Percentiles rank a stretch among this genome's conserved stretches.
Conservation (phyloP, 2,113 vertebrate genomes). For the Alethe castanea region DNA sequence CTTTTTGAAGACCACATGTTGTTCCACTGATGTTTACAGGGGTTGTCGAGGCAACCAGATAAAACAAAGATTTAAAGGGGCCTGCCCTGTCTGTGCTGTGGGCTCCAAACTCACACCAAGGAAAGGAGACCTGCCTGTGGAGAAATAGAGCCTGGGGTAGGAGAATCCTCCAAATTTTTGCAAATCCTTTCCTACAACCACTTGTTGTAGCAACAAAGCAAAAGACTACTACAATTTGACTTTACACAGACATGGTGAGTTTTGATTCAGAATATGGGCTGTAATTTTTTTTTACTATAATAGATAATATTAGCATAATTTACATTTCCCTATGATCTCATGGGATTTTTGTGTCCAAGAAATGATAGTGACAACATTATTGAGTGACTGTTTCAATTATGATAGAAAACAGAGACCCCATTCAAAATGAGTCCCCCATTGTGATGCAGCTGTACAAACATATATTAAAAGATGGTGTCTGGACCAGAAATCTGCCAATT, state of each 20-base stretch:
- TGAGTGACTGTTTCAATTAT: background rate
- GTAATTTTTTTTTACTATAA: background rate
- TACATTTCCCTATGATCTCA: background rate
- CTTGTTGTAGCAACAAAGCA: background rate
- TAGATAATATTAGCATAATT: background rate
- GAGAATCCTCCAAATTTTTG: background rate
- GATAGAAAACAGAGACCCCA: background rate
- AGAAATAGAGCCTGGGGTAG: background rate
- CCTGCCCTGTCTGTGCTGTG: background rate
- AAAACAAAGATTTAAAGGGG: slow-evolving; percentile 14
- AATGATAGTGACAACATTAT: background rate
- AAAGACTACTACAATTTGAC: background rate
- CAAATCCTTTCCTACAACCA: background rate
- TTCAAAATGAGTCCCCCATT: background rate
- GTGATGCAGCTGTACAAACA: background rate
- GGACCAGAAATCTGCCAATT: background rate
- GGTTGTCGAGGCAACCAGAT: slow-evolving; percentile 31
- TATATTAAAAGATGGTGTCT: background rate
- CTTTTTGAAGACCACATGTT: background rate
- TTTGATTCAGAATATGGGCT: background rate
- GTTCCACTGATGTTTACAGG: slow-evolving; percentile 6
- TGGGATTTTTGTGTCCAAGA: background rate
- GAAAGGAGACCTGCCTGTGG: background rate
- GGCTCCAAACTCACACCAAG: background rate
- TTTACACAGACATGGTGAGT: background rate